Evolutionary conservation across 2,888 invertebrate species (phyloP).

Genomic region (Chironomus tentans): DNA sequence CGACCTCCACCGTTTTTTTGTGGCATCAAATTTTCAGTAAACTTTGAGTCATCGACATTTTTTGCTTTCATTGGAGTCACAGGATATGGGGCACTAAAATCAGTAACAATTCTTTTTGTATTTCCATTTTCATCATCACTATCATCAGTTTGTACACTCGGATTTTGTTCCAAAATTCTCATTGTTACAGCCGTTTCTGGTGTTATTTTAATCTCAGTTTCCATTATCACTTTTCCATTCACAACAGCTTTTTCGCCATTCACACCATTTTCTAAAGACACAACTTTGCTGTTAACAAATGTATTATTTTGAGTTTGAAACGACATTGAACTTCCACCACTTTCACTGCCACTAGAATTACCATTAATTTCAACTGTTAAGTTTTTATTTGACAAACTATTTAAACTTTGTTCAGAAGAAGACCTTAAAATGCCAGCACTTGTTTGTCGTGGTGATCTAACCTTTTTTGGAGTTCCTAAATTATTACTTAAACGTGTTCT

Average conservation of each 20-base stretch:
- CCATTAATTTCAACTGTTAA: constrained; percentile 16
- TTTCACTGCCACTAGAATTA: constrained; percentile 16
- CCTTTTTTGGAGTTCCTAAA: constrained; percentile 11
- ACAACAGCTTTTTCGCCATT: constrained; percentile 31
- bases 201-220: constrained; percentile 74
- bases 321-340: constrained; percentile 10
- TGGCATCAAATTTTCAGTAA: constrained; percentile 52
- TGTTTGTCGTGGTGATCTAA: constrained; percentile 6
- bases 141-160: constrained; percentile 41
- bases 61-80: constrained; percentile 12
- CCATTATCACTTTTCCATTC: constrained; percentile 62
- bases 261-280: constrained; percentile 28
- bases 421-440: constrained; percentile 17
- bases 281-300: not conserved
- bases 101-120: constrained; percentile 8
- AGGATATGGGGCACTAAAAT: constrained; percentile 25
- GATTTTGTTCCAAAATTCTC: constrained; percentile 68
- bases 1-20: constrained; percentile 40
- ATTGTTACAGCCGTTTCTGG: constrained; percentile 73
- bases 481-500: constrained; percentile 13
- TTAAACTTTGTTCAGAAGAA: not conserved
- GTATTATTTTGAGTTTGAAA: constrained; percentile 16
- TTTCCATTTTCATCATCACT: constrained; percentile 29
- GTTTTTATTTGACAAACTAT: not conserved
- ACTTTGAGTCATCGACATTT: not conserved